Conservation (phyloP, 2,113 vertebrate species). For the Illadopsis cleaveri region DNA sequence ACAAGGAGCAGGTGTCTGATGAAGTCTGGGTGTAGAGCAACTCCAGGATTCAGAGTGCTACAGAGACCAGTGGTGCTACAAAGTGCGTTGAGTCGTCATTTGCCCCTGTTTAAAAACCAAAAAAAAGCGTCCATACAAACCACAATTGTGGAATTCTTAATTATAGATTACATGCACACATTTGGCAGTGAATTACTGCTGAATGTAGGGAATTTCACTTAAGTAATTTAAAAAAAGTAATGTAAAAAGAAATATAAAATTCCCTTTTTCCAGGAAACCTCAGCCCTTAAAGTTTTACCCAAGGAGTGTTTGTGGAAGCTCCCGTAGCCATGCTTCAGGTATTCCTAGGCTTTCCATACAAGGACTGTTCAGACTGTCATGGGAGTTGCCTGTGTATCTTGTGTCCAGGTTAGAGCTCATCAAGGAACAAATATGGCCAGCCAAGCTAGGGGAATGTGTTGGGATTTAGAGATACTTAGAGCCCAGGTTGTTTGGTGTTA, state of each 20-base stretch:
- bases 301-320: neutral
- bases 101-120: neutral
- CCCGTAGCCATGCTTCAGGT: neutral
- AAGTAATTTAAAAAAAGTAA: neutral
- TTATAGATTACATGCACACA: neutral
- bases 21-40: neutral
- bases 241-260: neutral
- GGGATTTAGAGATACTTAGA: neutral
- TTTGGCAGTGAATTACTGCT: neutral
- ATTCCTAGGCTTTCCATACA: neutral
- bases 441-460: neutral
- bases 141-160: neutral
- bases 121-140: no score
- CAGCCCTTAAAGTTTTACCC: neutral
- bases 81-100: neutral
- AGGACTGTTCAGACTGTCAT: neutral
- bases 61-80: neutral
- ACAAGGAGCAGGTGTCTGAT: neutral
- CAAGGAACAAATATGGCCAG: fast-evolving
- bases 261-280: neutral
- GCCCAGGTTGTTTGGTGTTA: neutral
- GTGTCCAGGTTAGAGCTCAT: neutral
- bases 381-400: neutral
- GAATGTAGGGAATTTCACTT: neutral
- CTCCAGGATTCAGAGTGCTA: neutral